Evolutionary conservation across 2,888 invertebrate species (phyloP).

Genomic region (Leucophenga maculata): DNA sequence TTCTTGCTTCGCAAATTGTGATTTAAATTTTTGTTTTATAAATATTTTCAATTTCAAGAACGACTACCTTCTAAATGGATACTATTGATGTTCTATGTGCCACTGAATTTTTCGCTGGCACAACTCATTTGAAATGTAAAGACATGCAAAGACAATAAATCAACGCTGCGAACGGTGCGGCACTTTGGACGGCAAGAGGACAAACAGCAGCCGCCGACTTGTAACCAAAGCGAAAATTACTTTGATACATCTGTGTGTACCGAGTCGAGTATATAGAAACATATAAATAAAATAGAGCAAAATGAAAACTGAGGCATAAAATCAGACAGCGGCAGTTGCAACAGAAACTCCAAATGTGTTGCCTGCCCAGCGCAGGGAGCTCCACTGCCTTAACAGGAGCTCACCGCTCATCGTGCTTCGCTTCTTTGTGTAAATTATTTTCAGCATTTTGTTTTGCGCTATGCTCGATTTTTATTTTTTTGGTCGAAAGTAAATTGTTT

Average conservation of each 20-base stretch:
- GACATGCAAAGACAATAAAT: constrained; percentile 56
- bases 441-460: constrained; percentile 37
- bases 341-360: constrained; percentile 3
- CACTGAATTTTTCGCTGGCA: constrained; percentile 37
- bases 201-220: constrained; percentile 5
- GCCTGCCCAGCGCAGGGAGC: not conserved
- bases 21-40: no score
- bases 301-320: constrained; percentile 4
- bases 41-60: not conserved
- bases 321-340: no score
- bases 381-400: no score
- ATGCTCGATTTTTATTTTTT: constrained; percentile 41
- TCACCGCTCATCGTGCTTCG: constrained; percentile 47
- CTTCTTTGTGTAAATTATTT: constrained; percentile 69
- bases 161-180: constrained; percentile 46
- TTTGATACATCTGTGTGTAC: constrained; percentile 50
- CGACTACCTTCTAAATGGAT: not conserved
- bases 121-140: constrained; percentile 47
- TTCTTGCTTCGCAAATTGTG: no score
- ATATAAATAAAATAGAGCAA: constrained; percentile 9
- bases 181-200: constrained; percentile 6
- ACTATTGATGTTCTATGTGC: constrained; percentile 4
- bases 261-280: not conserved
- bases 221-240: constrained; percentile 43
- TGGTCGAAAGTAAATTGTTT: constrained; percentile 22